These are phyloP conservation scores for Caenorhabditis sinica DNA, from an alignment of 2,888 invertebrate species.

Conservation along the genomic window DNA sequence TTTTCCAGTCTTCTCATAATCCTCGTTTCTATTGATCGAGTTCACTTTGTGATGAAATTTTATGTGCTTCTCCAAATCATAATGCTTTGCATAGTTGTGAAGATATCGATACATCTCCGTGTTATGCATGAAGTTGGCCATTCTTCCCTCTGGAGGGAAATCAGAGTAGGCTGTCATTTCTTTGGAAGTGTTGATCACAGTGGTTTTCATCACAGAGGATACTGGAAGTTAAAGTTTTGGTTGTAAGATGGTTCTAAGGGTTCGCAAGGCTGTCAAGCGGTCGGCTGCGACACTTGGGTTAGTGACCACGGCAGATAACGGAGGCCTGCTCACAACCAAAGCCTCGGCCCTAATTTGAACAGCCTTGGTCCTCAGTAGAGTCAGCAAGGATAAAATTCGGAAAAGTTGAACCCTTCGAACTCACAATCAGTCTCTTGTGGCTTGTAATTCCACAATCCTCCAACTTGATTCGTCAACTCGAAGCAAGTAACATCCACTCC, in stretches of 20 bases:
- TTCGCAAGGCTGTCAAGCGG: too few relatives aligned
- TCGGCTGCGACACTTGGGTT: too few relatives aligned
- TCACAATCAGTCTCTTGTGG: conserved; percentile 71
- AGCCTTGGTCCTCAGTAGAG: too few relatives aligned
- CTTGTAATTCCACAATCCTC: conserved; percentile 83
- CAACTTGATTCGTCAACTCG: conserved; percentile 83
- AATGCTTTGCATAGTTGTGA: conserved; percentile 77
- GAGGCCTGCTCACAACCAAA: too few relatives aligned
- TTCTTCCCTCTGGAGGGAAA: conserved; percentile 84
- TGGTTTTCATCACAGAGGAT: conserved; percentile 83
- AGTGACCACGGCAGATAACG: too few relatives aligned
- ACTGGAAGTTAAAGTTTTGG: conserved; percentile 56
- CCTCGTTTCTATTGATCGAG: conserved; percentile 76
- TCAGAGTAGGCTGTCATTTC: conserved; percentile 84
- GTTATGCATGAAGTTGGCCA: conserved; percentile 76
- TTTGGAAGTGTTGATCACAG: conserved; percentile 84
- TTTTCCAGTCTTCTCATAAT: conserved; percentile 83
- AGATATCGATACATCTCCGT: conserved; percentile 69
- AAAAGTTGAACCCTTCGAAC: not conserved
- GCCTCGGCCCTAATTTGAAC: too few relatives aligned
- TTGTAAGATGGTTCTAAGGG: too few relatives aligned
- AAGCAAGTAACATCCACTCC: conserved; percentile 83
- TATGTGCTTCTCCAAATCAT: conserved; percentile 75
- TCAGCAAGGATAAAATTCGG: not conserved
- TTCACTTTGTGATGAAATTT: conserved; percentile 78